phyloP scores from a whole-genome alignment of 2,113 vertebrate genomes.

The Anarrhichthys ocellatus region DNA sequence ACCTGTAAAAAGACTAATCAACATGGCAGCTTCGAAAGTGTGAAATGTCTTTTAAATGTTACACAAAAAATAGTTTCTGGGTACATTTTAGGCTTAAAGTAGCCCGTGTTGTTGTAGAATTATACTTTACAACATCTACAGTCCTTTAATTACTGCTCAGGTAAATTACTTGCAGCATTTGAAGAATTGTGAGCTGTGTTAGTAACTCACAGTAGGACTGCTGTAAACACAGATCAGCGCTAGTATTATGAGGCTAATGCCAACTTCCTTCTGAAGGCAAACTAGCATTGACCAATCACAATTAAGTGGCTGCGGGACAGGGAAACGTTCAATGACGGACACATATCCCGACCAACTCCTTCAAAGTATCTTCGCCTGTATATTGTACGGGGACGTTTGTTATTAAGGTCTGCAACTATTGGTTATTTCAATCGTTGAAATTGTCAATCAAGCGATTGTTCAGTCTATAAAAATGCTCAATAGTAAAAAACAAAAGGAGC shows the following conservation, averaged over 20 bases:
- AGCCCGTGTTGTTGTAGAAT: not conserved
- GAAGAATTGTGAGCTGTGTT: not conserved
- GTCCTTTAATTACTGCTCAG: not conserved
- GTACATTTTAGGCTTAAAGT: not conserved
- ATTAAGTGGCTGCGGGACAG: not conserved
- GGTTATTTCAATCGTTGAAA: no score
- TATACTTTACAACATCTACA: not conserved
- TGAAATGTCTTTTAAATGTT: not conserved
- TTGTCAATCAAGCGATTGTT: not conserved
- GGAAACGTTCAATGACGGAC: not conserved
- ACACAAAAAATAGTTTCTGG: not conserved
- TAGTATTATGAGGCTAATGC: not conserved
- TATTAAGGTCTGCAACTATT: not conserved
- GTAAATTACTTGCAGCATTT: not conserved
- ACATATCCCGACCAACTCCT: not conserved
- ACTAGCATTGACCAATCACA: not conserved
- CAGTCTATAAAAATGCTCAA: not conserved
- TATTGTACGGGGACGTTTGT: not conserved
- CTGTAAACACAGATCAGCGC: no score
- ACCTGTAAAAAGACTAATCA: not conserved
- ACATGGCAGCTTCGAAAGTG: not conserved
- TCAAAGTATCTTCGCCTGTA: not conserved
- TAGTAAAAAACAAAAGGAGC: not conserved
- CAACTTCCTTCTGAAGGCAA: not conserved
- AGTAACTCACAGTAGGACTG: not conserved